Conservation (phyloP, 2,797 vertebrate genomes). For the Eulemur coronatus region DNA sequence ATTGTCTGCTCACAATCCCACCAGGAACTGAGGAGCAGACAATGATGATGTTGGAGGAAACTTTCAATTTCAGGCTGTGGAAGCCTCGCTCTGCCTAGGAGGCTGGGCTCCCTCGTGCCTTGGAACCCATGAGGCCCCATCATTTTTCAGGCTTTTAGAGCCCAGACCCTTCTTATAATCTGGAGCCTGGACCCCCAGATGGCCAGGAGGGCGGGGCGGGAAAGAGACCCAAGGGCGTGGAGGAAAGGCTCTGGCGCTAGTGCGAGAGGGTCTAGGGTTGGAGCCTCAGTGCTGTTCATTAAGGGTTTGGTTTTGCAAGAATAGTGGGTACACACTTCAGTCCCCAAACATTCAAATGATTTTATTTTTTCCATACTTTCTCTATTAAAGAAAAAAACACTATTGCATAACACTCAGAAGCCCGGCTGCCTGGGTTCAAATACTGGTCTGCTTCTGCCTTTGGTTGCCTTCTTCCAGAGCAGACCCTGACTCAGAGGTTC, state of each 20-base stretch:
- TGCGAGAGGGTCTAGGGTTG: background rate
- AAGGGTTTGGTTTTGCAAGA: background rate
- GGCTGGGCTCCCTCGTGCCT: background rate
- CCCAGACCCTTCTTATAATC: background rate
- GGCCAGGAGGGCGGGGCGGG: background rate
- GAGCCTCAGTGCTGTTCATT: background rate
- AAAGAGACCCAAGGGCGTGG: background rate
- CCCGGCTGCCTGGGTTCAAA: background rate
- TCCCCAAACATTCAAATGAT: background rate
- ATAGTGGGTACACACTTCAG: background rate
- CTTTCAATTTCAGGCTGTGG: slow-evolving; percentile 3
- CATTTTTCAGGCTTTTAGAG: background rate
- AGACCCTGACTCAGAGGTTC: background rate
- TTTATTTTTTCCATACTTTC: background rate
- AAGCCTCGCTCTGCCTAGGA: background rate
- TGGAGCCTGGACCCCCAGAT: background rate
- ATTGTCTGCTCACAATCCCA: slow-evolving; percentile 63
- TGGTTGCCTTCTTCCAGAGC: background rate
- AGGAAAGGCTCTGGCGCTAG: background rate
- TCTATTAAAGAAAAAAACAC: background rate
- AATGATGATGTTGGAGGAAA: slow-evolving; percentile 53
- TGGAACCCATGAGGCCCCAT: background rate
- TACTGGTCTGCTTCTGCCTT: background rate
- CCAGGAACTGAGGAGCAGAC: slow-evolving; percentile 54
- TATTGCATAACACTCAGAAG: background rate